Base-by-base conservation (phyloP, 2,888 invertebrate genomes). In the Aquatica leii region DNA sequence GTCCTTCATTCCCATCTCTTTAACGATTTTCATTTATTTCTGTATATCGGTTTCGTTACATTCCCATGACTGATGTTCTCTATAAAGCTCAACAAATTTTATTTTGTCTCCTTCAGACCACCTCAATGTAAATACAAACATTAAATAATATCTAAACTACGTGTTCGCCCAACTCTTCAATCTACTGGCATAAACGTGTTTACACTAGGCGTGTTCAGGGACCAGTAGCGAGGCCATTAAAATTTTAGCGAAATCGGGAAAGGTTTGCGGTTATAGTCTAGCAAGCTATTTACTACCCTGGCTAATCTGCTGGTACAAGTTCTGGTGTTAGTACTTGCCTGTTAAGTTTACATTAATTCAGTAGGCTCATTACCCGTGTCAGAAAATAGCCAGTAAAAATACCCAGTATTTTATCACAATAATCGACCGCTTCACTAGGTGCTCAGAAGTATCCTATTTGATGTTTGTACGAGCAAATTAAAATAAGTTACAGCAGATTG, bases 21-120 rank as follows among this genome's bases (percentile, higher is more conserved):
- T 17, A 15, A 37, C 35, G n/a, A 52, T 34, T 52, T 18, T 24
- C 6, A 6, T 4, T 24, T 24, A 24, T 24, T 24, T 24, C 24
- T 24, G 6, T 6, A 24, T 24, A 24, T 6, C 2, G 4, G 24
- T 24, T 24, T 24, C 24, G 6, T 24, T 24, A 24, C 24, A 24
- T 24, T 24, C 24, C 24, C n/a, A n/a, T n/a, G 6, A 24, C n/a
- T 24, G 21, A 12, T 50, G 31, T 12, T 31, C 31, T 6, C 50
- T 21, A 50, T 50, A 50, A 11, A 21, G 15, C 24, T 50, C 15
- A 21, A 50, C 31, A 20, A 50, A 50, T 24, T 48, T 20, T 18
- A 50, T 2, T 3, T 18, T 48, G 18, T 31, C 31, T 9, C 21
- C 20, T 20, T 48, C 20, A 20, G 14, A 11, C 48, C 48, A 48